Evolutionary conservation across 2,113 vertebrate genomes (phyloP).

Genomic region (Trematocara zebra): DNA sequence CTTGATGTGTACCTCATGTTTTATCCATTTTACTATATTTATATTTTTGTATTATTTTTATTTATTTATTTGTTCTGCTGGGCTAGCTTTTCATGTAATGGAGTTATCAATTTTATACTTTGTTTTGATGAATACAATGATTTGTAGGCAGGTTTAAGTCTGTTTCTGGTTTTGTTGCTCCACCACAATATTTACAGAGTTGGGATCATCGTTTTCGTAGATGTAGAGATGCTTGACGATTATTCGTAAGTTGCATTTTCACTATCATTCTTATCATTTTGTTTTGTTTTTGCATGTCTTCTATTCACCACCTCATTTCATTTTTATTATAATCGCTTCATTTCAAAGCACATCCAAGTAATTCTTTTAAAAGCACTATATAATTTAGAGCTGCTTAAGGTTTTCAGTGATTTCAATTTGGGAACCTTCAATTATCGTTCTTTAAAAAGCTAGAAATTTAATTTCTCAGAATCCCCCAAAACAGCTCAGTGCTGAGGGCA

Average conservation of each 20-base stretch:
- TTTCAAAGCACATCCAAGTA: neutral
- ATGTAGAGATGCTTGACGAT: slow-evolving; percentile 77
- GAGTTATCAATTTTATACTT: neutral
- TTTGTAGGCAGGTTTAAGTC: slow-evolving; percentile 1
- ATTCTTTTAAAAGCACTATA: neutral
- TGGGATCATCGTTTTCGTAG: slow-evolving; percentile 82
- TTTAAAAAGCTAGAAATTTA: neutral
- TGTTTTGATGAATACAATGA: neutral
- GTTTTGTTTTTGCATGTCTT: neutral
- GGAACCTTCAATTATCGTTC: neutral
- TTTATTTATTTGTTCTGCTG: neutral
- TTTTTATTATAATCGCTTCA: neutral
- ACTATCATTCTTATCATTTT: slow-evolving; percentile 17
- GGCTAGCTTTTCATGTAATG: neutral
- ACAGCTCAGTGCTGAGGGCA: neutral
- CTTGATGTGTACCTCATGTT: neutral
- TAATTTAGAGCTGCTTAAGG: neutral
- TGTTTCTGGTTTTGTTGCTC: slow-evolving; percentile 41
- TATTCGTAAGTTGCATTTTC: slow-evolving; percentile 75
- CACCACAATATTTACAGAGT: slow-evolving; percentile 67
- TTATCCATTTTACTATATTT: neutral
- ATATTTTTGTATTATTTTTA: neutral
- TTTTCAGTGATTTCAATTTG: neutral
- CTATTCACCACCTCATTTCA: neutral
- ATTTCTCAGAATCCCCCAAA: neutral